Base-by-base conservation (phyloP, 2,888 invertebrate species). In the Brachyptera risi region DNA sequence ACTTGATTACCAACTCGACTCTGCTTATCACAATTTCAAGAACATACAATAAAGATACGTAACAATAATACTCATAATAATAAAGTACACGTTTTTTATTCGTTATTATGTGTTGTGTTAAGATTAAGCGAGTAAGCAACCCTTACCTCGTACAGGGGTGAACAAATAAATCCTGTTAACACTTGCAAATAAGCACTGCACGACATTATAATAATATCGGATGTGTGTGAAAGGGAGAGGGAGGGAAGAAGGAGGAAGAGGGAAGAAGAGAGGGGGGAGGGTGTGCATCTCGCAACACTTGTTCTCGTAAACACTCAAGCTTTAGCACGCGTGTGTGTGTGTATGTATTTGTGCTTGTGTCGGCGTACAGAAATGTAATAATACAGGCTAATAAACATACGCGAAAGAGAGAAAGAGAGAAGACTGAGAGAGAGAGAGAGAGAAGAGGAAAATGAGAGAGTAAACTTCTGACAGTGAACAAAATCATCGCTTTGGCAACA, bases 101-200 rank as follows among this genome's bases (percentile, higher is more conserved):
- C n/a, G n/a, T n/a, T n/a, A n/a, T n/a, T n/a, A n/a, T n/a, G n/a
- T n/a, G n/a, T n/a, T n/a, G n/a, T n/a, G n/a, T n/a, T n/a, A n/a
- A n/a, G n/a, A n/a, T n/a, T n/a, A n/a, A n/a, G n/a, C n/a, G n/a
- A n/a, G n/a, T n/a, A n/a, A n/a, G n/a, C n/a, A n/a, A n/a, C n/a
- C n/a, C n/a, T n/a, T n/a, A n/a, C n/a, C n/a, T n/a, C n/a, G n/a
- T n/a, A n/a, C n/a, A n/a, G 21, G 44, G 44, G 15, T 19, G 15
- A 13, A 19, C 37, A 42, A 51, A 76, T 77, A 77, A 76, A 76
- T 77, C 75, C 75, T 21, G 75, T 73, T 74, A 73, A 75, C 77
- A 76, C 75, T 77, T 77, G 77, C 75, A 74, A 75, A 75, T 76
- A 76, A 76, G 76, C 75, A 73, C 75, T 71, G 67, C n/a, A 65